These are phyloP conservation scores for Vombatus ursinus DNA, from an alignment of 2,113 vertebrate genomes.

Conservation along the genomic window DNA sequence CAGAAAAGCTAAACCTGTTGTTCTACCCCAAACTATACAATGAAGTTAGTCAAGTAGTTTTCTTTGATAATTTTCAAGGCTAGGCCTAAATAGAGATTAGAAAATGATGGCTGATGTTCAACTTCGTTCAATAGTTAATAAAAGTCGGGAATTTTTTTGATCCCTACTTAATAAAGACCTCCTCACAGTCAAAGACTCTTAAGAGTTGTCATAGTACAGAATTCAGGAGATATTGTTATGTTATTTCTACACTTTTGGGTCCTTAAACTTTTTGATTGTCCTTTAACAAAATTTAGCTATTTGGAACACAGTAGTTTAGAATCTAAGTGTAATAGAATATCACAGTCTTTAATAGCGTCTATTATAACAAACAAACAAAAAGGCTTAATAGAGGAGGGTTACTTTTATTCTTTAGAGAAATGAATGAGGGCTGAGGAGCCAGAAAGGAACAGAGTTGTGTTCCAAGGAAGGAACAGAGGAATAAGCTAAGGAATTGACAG, in stretches of 20 bases:
- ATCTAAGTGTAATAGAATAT: conserved; percentile 29
- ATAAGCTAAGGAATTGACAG: conserved; percentile 70
- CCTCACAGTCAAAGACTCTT: background rate
- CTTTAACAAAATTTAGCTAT: conserved; percentile 51
- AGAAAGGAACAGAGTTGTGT: conserved; percentile 69
- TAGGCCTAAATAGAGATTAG: background rate
- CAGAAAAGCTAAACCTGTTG: background rate
- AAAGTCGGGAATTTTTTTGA: background rate
- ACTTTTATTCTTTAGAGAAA: conserved; percentile 72
- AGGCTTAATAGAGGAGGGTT: conserved; percentile 71
- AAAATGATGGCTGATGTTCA: background rate
- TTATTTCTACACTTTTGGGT: background rate
- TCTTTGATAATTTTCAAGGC: background rate
- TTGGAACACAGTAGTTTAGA: conserved; percentile 47
- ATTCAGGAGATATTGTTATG: background rate
- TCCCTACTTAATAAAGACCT: background rate
- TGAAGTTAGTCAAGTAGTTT: background rate
- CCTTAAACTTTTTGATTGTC: conserved; percentile 52
- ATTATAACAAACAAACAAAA: conserved; percentile 62
- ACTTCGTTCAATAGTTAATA: background rate
- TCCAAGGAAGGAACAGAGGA: conserved; percentile 70
- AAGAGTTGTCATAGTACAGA: background rate
- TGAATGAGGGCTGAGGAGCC: conserved; percentile 44
- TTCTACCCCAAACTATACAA: background rate
- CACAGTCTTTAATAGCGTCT: conserved; percentile 47